Percentiles rank a stretch among this genome's conserved stretches.
phyloP scores from a whole-genome alignment of 2,888 invertebrate species.

The Hirtodrosophila cameraria region DNA sequence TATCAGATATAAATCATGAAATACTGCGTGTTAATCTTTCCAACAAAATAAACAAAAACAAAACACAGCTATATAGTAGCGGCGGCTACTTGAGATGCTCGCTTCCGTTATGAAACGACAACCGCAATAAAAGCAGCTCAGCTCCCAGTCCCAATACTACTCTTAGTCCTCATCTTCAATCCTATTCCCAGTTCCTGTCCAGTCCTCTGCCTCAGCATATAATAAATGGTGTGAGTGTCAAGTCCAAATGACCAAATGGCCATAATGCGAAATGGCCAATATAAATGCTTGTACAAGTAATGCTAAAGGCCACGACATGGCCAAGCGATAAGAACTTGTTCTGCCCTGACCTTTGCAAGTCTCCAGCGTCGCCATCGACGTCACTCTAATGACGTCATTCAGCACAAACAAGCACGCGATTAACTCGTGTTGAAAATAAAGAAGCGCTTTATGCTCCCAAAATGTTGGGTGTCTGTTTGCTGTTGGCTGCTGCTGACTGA shows the following conservation, averaged over 20 bases:
- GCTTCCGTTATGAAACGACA: slow-evolving; percentile 65
- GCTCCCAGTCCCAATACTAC: neutral
- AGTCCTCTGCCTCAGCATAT: neutral
- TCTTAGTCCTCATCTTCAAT: neutral
- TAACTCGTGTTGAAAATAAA: too few species aligned
- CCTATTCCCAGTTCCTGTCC: neutral
- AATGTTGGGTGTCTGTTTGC: too few species aligned
- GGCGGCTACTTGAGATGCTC: slow-evolving; percentile 26
- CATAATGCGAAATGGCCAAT: slow-evolving; percentile 46
- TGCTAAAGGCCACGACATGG: slow-evolving; percentile 47
- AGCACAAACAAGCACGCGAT: slow-evolving; percentile 42
- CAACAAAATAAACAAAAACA: slow-evolving; percentile 54
- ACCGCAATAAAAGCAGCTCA: slow-evolving; percentile 22
- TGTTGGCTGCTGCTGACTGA: slow-evolving; percentile 24
- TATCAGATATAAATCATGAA: slow-evolving; percentile 66
- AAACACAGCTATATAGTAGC: slow-evolving; percentile 12
- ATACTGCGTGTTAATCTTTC: slow-evolving; percentile 64
- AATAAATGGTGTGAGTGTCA: slow-evolving; percentile 37
- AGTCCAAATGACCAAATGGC: slow-evolving; percentile 37
- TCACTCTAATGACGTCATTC: slow-evolving; percentile 65
- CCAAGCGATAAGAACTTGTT: slow-evolving; percentile 10
- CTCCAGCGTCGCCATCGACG: slow-evolving; percentile 45
- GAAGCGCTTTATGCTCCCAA: too few species aligned
- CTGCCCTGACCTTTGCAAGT: slow-evolving; percentile 56
- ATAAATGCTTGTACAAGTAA: slow-evolving; percentile 39